Evolutionary conservation across 2,113 vertebrate genomes (phyloP).

Genomic region (Zapornia atra): DNA sequence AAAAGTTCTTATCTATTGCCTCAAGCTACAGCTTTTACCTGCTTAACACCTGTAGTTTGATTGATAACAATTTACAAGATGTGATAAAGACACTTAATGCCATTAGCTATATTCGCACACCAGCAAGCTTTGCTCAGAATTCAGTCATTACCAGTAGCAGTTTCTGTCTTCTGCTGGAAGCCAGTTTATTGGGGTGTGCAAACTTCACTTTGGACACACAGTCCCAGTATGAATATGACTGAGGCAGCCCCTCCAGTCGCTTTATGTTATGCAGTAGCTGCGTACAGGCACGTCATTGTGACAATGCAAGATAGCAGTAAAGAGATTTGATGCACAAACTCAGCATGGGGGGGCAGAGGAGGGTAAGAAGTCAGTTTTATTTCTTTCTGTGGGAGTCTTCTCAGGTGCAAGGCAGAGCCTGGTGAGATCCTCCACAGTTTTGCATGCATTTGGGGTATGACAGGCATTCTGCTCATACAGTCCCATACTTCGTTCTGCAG

Average conservation of each 20-base stretch:
- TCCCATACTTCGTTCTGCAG: background rate
- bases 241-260: background rate
- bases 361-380: background rate
- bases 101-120: conserved; percentile 20
- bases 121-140: conserved; percentile 20
- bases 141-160: conserved; percentile 21
- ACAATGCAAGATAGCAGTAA: background rate
- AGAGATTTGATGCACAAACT: background rate
- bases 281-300: background rate
- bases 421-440: background rate
- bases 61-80: conserved; percentile 49
- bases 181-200: conserved; percentile 27
- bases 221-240: background rate
- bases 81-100: conserved; percentile 38
- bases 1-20: conserved; percentile 44
- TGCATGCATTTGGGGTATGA: background rate
- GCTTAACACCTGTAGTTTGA: conserved; percentile 18
- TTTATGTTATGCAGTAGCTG: background rate
- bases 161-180: background rate
- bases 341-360: background rate
- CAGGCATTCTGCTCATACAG: background rate
- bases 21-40: conserved; percentile 3
- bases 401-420: background rate
- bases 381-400: background rate
- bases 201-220: background rate